Evolutionary conservation across 2,113 vertebrate species (phyloP).

Genomic region (Microcebus murinus): DNA sequence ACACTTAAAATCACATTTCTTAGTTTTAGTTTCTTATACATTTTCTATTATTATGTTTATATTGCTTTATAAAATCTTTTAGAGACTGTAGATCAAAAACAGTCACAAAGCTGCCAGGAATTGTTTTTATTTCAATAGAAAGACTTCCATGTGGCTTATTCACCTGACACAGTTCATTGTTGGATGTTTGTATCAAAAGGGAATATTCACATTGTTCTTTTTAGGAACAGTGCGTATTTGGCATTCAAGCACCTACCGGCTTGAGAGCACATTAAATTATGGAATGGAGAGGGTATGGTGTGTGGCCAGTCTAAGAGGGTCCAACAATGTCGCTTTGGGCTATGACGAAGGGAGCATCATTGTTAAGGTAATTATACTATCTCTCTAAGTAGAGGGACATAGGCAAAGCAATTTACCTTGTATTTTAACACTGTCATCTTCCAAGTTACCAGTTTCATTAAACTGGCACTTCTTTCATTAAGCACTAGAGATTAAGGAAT

Average conservation of each 20-base stretch:
- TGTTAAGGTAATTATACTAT: slow-evolving; percentile 90
- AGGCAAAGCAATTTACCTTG: background rate
- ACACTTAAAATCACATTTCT: background rate
- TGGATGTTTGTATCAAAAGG: background rate
- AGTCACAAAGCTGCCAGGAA: background rate
- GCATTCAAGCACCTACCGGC: slow-evolving; percentile 98
- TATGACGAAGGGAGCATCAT: slow-evolving; percentile 99
- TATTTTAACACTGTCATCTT: background rate
- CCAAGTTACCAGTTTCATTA: background rate
- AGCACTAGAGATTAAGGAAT: background rate
- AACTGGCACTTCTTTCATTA: background rate
- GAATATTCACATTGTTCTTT: background rate
- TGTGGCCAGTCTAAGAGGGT: slow-evolving; percentile 95
- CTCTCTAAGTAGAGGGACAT: background rate
- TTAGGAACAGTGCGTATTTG: slow-evolving; percentile 97
- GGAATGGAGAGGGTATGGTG: slow-evolving; percentile 99
- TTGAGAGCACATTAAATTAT: slow-evolving; percentile 98
- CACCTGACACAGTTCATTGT: background rate
- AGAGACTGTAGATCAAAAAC: background rate
- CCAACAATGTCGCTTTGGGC: slow-evolving; percentile 97
- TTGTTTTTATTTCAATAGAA: background rate
- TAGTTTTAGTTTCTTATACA: background rate
- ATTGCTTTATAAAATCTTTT: slow-evolving; percentile 51
- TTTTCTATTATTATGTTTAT: background rate
- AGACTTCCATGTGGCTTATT: background rate